Evolutionary conservation across 2,888 invertebrate genomes (phyloP), one percentile per base, ranked within the genome.

Genomic region (Leptothorax acervorum): DNA sequence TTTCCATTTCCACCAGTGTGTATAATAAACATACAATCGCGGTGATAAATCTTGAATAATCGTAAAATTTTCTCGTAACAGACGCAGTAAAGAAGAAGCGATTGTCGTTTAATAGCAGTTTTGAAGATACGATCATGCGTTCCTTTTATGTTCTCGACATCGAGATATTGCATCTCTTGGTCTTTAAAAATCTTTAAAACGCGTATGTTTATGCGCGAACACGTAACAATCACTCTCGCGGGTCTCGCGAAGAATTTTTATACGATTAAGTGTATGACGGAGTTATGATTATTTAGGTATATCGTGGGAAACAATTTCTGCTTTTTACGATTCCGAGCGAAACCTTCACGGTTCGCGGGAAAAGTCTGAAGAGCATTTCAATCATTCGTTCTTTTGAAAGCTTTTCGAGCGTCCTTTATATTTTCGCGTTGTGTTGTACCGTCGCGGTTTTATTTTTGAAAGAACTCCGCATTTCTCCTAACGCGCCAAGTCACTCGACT

Each of bases 341-440:
- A 42, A 65, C n/a, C 15, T 12, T 31, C 45, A 2, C 4, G 12
- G 23, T 23, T 23, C 23, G 0, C 23, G 23, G 23, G 18, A 18
- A 63, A 51, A 18, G 9, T 28, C 18, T 18, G 18, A 65, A 28
- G 39, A 5, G 39, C 39, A 12, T 53, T 23, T 45, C 31, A 63
- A 68, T 68, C 31, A 48, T 31, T 79, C 31, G 4, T 42, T 51
- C 28, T 79, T 79, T 60, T 35, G 23, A 79, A 60, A 45, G 74
- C 45, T 12, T 48, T 65, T 63, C 45, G 23, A 51, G 35, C 35
- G 35, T 35, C 5, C 6, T 75, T 51, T 28, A 48, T 39, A 73
- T 62, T 60, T 60, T 60, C 2, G 18, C 57, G 28, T 11, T 48
- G 6, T 76, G 6, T 31, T 48, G n/a, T 42, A 28, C n/a, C 71